Evolutionary conservation across 2,888 invertebrate genomes (phyloP).

Genomic region (Heliconius cydno): DNA sequence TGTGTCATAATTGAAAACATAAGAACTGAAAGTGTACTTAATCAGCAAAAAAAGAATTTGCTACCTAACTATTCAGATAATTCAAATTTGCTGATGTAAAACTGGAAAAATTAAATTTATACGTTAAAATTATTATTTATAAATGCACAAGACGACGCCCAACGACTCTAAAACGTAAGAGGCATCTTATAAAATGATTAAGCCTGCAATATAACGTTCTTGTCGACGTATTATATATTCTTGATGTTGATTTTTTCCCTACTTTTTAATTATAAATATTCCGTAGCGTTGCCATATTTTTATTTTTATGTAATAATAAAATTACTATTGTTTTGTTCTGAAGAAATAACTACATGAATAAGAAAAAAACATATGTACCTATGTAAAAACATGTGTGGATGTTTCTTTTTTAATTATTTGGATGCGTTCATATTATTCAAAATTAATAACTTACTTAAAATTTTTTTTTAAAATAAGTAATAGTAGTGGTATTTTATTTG

Average conservation of each 20-base stretch:
- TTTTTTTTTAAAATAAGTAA: too few relatives aligned
- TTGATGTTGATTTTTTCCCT: not conserved
- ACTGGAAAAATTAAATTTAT: constrained; percentile 12
- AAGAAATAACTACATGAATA: too few relatives aligned
- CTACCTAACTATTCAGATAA: not conserved
- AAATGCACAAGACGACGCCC: constrained; percentile 23
- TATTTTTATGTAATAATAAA: too few relatives aligned
- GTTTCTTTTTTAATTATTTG: too few relatives aligned
- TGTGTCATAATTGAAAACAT: not conserved
- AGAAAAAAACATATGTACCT: too few relatives aligned
- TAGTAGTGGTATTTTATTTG: not conserved
- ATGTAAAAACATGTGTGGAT: too few relatives aligned
- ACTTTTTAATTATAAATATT: not conserved
- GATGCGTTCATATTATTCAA: too few relatives aligned
- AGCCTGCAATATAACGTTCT: constrained; percentile 23
- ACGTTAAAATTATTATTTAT: constrained; percentile 24
- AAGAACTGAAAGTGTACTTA: not conserved
- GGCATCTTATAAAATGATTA: constrained; percentile 27
- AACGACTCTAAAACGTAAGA: constrained; percentile 8
- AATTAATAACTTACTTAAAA: too few relatives aligned
- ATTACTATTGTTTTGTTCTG: too few relatives aligned
- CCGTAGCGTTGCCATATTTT: not conserved
- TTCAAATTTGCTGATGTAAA: not conserved
- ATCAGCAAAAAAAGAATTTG: not conserved
- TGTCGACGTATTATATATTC: constrained; percentile 14